Conservation (phyloP, 2,797 vertebrate species). For the Anisognathus igniventris region DNA sequence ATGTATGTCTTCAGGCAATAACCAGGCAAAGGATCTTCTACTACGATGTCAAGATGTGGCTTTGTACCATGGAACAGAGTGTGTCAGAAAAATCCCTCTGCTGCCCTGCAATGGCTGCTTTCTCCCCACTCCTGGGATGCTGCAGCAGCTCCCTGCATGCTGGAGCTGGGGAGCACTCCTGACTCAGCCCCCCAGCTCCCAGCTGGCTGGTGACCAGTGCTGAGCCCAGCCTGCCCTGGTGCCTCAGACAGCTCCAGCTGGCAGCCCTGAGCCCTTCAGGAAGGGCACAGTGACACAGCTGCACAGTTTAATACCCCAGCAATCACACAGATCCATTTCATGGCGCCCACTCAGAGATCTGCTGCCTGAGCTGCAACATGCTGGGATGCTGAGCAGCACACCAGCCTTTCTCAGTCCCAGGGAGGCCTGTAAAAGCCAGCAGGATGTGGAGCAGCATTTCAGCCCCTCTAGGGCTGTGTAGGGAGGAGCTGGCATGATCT, state of each 20-base stretch:
- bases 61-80: neutral
- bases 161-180: neutral
- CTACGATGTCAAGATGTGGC: neutral
- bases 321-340: neutral
- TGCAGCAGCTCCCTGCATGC: accelerated
- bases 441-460: neutral
- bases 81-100: neutral
- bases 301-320: neutral
- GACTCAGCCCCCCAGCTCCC: neutral
- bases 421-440: neutral
- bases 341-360: neutral
- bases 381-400: neutral
- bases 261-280: neutral
- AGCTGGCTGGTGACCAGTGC: neutral
- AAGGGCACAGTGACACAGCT: neutral
- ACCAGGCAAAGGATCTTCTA: neutral
- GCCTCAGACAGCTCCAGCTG: neutral
- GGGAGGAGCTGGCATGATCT: neutral
- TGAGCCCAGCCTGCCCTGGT: accelerated
- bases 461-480: neutral
- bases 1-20: neutral
- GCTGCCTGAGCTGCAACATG: neutral
- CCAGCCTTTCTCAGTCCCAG: neutral
- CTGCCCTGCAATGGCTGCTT: neutral
- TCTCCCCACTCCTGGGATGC: accelerated